Percentiles rank a stretch among this genome's conserved stretches.
phyloP scores from a whole-genome alignment of 2,888 invertebrate genomes.

The Podabrus alpinus region DNA sequence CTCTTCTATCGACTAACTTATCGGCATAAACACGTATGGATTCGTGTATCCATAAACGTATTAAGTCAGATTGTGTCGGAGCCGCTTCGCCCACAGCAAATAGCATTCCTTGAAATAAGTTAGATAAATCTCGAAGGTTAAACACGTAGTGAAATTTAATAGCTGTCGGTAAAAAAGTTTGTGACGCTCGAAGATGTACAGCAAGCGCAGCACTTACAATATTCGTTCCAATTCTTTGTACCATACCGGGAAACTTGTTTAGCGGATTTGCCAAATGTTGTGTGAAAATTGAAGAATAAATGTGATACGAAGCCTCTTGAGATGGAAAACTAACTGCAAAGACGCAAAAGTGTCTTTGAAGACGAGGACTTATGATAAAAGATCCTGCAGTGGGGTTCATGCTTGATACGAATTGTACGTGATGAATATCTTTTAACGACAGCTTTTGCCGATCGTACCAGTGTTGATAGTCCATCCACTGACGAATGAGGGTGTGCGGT shows the following conservation, averaged over 20 bases:
- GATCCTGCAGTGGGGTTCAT: constrained; percentile 98
- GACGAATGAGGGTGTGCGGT: constrained; percentile 89
- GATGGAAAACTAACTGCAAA: constrained; percentile 89
- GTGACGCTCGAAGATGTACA: constrained; percentile 75
- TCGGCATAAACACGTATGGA: constrained; percentile 89
- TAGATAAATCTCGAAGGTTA: constrained; percentile 89
- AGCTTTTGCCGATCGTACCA: constrained; percentile 93
- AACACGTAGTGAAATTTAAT: constrained; percentile 94
- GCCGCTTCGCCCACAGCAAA: constrained; percentile 79
- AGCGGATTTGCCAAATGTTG: constrained; percentile 72
- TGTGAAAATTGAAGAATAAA: constrained; percentile 80
- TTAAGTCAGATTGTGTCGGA: constrained; percentile 69
- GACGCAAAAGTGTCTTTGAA: constrained; percentile 86
- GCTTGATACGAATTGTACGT: constrained; percentile 91
- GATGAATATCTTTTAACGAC: constrained; percentile 85
- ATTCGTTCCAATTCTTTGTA: constrained; percentile 64
- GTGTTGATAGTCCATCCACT: constrained; percentile 92
- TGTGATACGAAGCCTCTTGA: constrained; percentile 77
- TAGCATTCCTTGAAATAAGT: constrained; percentile 90
- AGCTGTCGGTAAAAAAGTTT: constrained; percentile 88
- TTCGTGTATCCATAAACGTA: constrained; percentile 90
- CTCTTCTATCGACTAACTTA: constrained; percentile 81
- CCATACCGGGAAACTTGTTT: constrained; percentile 67
- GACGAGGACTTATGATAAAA: constrained; percentile 88
- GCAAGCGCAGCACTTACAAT: constrained; percentile 74